Conservation (phyloP, 2,888 invertebrate genomes). For the Chloroclysta siterata region DNA sequence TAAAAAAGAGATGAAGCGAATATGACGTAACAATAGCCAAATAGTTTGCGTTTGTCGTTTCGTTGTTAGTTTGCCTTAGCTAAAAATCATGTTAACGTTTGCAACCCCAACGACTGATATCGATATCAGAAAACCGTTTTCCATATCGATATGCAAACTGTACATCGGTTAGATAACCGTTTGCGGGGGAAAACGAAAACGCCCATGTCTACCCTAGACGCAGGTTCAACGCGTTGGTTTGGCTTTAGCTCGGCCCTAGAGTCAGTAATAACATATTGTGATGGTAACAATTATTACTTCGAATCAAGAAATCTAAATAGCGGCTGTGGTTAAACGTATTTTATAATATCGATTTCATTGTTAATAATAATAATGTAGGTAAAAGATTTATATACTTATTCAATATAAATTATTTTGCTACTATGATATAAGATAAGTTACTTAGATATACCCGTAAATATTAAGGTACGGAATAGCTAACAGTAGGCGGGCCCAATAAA, state of each 20-base stretch:
- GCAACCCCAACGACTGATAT: too few species aligned
- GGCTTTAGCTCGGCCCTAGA: not conserved
- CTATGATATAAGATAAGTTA: constrained; percentile 14
- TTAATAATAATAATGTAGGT: constrained; percentile 34
- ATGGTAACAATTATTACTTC: constrained; percentile 13
- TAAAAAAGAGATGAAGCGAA: too few species aligned
- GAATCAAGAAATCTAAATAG: constrained; percentile 20
- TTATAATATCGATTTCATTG: constrained; percentile 20
- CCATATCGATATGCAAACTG: too few species aligned
- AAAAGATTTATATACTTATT: constrained; percentile 32
- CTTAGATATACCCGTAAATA: not conserved
- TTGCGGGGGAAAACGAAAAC: too few species aligned
- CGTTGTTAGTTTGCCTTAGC: too few species aligned
- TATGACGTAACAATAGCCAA: too few species aligned
- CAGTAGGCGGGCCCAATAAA: not conserved
- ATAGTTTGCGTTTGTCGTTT: too few species aligned
- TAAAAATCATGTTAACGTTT: too few species aligned
- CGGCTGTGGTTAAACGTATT: constrained; percentile 32
- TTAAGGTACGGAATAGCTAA: constrained; percentile 8
- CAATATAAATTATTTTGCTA: constrained; percentile 49
- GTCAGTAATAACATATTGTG: constrained; percentile 5
- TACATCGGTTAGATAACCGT: too few species aligned
- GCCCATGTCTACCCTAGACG: too few species aligned
- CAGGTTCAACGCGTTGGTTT: too few species aligned
- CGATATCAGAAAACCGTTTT: too few species aligned